A percentile compares a stretch with the other conserved stretches of the same genome.
Conservation (phyloP, 2,113 vertebrate genomes). For the Vidua chalybeata region DNA sequence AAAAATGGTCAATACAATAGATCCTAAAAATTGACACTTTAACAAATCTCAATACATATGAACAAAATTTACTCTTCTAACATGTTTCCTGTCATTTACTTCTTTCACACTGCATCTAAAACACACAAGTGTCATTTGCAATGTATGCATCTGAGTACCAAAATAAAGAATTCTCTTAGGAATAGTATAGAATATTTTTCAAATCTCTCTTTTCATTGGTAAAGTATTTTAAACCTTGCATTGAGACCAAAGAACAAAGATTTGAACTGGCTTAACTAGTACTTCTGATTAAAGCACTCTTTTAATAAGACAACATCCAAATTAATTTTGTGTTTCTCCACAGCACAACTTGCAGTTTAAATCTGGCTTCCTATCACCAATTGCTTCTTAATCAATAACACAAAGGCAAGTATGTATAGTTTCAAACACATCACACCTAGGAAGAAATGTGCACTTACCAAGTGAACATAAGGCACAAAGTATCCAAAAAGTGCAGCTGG, state of each 20-base stretch:
- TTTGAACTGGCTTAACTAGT: background rate
- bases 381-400: background rate
- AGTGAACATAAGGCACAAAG: slow-evolving; percentile 97
- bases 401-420: background rate
- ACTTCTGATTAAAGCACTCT: background rate
- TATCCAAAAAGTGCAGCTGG: slow-evolving; percentile 94
- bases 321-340: background rate
- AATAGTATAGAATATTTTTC: background rate
- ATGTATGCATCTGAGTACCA: background rate
- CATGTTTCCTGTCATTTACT: background rate
- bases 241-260: background rate
- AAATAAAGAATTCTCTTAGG: background rate
- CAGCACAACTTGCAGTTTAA: background rate
- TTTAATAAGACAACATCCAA: background rate
- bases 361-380: background rate
- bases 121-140: background rate
- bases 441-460: slow-evolving; percentile 80
- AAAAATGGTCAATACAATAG: background rate
- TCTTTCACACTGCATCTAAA: background rate
- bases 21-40: background rate
- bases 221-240: background rate
- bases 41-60: background rate
- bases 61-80: background rate
- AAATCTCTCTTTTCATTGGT: background rate
- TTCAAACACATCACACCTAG: background rate